Evolutionary conservation across 2,888 invertebrate genomes (phyloP).

Genomic region (Eilema griseolum): DNA sequence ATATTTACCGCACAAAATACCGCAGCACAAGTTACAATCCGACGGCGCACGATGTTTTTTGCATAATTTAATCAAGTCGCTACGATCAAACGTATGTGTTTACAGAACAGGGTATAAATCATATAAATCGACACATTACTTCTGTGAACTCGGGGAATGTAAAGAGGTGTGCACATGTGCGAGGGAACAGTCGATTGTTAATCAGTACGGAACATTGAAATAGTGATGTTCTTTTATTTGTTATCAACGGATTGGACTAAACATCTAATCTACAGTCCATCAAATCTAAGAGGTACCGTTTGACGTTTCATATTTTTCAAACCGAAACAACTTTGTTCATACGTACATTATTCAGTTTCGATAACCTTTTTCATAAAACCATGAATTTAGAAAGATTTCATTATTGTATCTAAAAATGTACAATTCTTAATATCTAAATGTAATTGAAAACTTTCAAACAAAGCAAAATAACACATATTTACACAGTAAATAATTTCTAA

Average conservation of each 20-base stretch:
- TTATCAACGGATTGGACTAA: neutral
- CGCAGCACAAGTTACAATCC: slow-evolving; percentile 35
- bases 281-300: too few relatives aligned
- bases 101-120: slow-evolving; percentile 50
- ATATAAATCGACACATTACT: slow-evolving; percentile 58
- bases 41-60: slow-evolving; percentile 43
- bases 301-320: too few relatives aligned
- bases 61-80: slow-evolving; percentile 56
- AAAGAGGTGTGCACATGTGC: slow-evolving; percentile 26
- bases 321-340: too few relatives aligned
- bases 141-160: slow-evolving; percentile 31
- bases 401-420: too few relatives aligned
- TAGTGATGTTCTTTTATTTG: neutral
- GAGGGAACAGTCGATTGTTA: neutral
- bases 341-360: too few relatives aligned
- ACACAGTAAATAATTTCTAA: too few relatives aligned
- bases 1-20: slow-evolving; percentile 32
- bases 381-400: too few relatives aligned
- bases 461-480: too few relatives aligned
- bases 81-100: slow-evolving; percentile 53
- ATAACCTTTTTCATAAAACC: too few relatives aligned
- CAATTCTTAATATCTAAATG: too few relatives aligned
- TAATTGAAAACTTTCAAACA: too few relatives aligned
- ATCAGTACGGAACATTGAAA: neutral
- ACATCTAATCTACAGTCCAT: too few relatives aligned